Percentiles rank a stretch among this genome's conserved stretches.
phyloP scores from a whole-genome alignment of 2,797 vertebrate species.

The Mormyrops boulengeri region DNA sequence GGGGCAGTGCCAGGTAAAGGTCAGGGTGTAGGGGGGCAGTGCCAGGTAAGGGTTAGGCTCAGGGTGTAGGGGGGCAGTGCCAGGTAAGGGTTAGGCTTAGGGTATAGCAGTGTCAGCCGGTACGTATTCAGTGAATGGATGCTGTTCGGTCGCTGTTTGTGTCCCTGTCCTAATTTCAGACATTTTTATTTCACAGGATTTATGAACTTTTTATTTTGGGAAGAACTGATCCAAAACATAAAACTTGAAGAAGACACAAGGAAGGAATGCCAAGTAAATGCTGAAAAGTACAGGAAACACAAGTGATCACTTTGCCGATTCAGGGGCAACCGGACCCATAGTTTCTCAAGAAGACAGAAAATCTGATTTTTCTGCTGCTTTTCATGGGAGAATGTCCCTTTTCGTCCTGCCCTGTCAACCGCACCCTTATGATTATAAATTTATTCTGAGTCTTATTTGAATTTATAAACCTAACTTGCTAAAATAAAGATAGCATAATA shows the following conservation, averaged over 20 bases:
- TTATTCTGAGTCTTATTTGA: not conserved
- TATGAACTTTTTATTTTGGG: constrained; percentile 13
- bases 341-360: not conserved
- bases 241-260: not conserved
- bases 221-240: constrained; percentile 6
- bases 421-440: not conserved
- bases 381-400: not conserved
- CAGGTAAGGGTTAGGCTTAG: not conserved
- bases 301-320: not conserved
- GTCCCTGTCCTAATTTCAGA: not conserved
- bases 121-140: not conserved
- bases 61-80: not conserved
- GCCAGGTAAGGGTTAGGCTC: not conserved
- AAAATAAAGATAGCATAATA: not conserved
- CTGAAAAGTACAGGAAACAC: not conserved
- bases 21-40: not conserved
- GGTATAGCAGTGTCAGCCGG: not conserved
- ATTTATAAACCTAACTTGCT: not conserved
- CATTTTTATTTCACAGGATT: constrained; percentile 12
- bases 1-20: no score
- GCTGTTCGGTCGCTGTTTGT: not conserved
- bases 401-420: not conserved
- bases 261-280: not conserved
- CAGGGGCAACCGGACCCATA: not conserved
- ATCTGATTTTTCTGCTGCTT: not conserved